A percentile compares a stretch with the other conserved stretches of the same genome.
These are phyloP conservation scores for Enteromius viviparus DNA, from an alignment of 2,797 vertebrate species.

Conservation along the genomic window DNA sequence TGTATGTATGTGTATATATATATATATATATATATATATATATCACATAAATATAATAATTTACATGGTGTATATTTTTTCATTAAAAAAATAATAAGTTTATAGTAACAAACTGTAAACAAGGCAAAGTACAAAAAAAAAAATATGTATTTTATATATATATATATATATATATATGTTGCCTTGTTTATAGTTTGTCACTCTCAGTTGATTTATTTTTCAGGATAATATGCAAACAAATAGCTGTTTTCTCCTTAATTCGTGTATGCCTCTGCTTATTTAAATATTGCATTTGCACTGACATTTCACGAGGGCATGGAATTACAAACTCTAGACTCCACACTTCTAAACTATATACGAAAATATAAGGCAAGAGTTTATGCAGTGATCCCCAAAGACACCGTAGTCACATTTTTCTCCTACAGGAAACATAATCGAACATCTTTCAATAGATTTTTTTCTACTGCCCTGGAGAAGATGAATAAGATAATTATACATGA, in stretches of 20 bases:
- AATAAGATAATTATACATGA: slow-evolving; percentile 44
- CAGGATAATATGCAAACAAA: not conserved
- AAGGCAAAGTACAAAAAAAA: no score
- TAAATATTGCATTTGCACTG: not conserved
- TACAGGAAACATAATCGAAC: slow-evolving; percentile 22
- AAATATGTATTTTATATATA: no score
- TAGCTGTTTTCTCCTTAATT: not conserved
- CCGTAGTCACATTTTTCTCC: slow-evolving; percentile 15
- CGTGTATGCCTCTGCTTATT: not conserved
- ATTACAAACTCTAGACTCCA: not conserved
- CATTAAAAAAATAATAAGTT: no score
- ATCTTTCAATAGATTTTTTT: slow-evolving; percentile 17
- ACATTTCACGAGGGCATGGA: not conserved
- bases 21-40: no score
- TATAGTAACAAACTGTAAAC: no score
- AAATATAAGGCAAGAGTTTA: not conserved
- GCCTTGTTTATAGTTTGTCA: not conserved
- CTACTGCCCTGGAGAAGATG: slow-evolving; percentile 30
- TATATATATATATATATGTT: no score
- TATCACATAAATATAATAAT: no score
- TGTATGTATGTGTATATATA: no score
- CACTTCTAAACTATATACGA: not conserved
- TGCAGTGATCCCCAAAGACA: not conserved
- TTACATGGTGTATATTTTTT: no score
- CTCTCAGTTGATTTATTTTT: not conserved